Evolutionary conservation across 2,113 vertebrate species (phyloP), one percentile per base, ranked within the genome.

Genomic region (Cavia porcellus): DNA sequence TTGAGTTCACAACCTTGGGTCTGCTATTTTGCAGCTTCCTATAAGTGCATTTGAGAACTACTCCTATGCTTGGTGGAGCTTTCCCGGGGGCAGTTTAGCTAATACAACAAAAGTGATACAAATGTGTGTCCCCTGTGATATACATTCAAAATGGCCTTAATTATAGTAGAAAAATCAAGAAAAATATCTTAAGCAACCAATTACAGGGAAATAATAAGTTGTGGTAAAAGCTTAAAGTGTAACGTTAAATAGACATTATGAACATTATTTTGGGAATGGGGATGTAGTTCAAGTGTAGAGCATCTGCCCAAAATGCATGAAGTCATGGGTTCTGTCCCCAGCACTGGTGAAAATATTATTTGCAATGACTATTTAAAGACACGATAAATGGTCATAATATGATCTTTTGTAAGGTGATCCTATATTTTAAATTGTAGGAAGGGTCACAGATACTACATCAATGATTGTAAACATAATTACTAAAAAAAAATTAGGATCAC

Each of bases 401-500:
- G 30, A 86, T 80, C 14, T 79, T 89, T 75, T 74, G 14, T 86
- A 75, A 87, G 70, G 77, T 59, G 10, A 19, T 83, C 52, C 10
- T 86, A 24, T 25, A 94, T 30, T 91, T 70, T 66, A 94, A 47
- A 83, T 11, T 91, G 9, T 68, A 89, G 25, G 35, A 90, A 38
- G 19, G 30, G 62, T 94, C 22, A 47, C 0, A 91, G 22, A 89
- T 70, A 47, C 19, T 75, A 84, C 11, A 86, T 5, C 75, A 90
- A 87, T 38, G 94, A 94, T 32, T 84, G 70, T 75, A 89, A 84
- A 59, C 3, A 55, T 24, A 95, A 59, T 89, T 85, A 89, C 47
- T 88, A 86, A 59, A 50, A 86, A 95, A 59, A 88, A 91, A 96
- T 68, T 25, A 90, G 52, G n/a, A 28, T 14, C 59, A 81, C 22